Conservation (phyloP, 2,113 vertebrate genomes). For the Bubalus kerabau region DNA sequence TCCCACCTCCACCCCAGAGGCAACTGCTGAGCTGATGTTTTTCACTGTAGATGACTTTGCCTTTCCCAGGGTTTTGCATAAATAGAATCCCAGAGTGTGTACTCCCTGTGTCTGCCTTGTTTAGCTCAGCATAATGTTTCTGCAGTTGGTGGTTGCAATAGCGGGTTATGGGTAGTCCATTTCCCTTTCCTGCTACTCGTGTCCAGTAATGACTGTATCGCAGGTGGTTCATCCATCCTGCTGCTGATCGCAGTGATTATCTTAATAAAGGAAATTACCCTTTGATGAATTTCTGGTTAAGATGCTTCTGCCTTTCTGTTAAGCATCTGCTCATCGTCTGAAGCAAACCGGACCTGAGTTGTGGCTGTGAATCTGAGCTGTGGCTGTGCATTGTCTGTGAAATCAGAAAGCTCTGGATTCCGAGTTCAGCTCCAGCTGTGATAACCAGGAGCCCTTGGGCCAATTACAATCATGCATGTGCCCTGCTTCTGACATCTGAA, state of each 20-base stretch:
- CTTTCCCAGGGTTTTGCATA: not conserved
- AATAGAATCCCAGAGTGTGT: not conserved
- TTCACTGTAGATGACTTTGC: not conserved
- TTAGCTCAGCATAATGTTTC: not conserved
- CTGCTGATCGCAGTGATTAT: not conserved
- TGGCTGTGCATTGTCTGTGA: not conserved
- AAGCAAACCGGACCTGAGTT: not conserved
- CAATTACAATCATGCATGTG: no score
- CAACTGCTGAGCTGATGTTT: not conserved
- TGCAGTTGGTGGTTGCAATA: not conserved
- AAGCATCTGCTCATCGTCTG: not conserved
- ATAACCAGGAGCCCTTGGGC: not conserved
- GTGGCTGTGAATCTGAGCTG: not conserved
- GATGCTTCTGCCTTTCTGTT: not conserved
- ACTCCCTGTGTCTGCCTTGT: not conserved
- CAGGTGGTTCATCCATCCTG: not conserved
- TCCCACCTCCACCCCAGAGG: no score
- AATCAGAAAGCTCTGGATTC: not conserved
- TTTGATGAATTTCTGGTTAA: not conserved
- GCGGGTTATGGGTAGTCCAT: not conserved
- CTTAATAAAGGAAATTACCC: not conserved
- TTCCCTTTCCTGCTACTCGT: not conserved
- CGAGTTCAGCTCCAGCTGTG: not conserved
- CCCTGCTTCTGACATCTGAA: not conserved
- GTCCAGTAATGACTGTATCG: not conserved